phyloP scores from a whole-genome alignment of 2,113 vertebrate genomes.

The Ailurus styani region DNA sequence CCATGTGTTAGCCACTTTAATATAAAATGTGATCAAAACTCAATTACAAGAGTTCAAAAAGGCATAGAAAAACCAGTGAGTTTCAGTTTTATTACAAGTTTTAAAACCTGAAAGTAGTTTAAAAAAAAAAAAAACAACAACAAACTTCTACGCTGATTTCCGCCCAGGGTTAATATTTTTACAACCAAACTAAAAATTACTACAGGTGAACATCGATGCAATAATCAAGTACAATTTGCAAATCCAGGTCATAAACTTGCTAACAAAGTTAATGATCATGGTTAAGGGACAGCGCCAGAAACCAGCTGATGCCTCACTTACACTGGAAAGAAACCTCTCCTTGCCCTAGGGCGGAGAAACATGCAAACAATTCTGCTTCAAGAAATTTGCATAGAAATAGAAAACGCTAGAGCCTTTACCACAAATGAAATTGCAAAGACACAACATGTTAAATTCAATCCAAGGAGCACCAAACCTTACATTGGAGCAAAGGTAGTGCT shows the following conservation, averaged over 20 bases:
- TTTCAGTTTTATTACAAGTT: slow-evolving; percentile 65
- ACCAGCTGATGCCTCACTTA: neutral
- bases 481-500: neutral
- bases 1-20: slow-evolving; percentile 67
- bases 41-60: slow-evolving; percentile 61
- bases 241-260: neutral
- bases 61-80: slow-evolving; percentile 39
- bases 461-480: neutral
- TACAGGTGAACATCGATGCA: neutral
- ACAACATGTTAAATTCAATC: neutral
- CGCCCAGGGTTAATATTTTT: neutral
- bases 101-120: slow-evolving; percentile 26
- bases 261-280: neutral
- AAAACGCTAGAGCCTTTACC: neutral
- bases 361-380: neutral
- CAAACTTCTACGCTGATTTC: neutral
- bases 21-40: slow-evolving; percentile 48
- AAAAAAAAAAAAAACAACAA: neutral
- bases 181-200: neutral
- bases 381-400: slow-evolving; percentile 60
- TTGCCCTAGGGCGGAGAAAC: neutral
- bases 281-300: neutral
- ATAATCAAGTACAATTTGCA: neutral
- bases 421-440: neutral
- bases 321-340: neutral